phyloP scores from a whole-genome alignment of 1,140 invertebrate species.

The Platyscapa corneri region DNA sequence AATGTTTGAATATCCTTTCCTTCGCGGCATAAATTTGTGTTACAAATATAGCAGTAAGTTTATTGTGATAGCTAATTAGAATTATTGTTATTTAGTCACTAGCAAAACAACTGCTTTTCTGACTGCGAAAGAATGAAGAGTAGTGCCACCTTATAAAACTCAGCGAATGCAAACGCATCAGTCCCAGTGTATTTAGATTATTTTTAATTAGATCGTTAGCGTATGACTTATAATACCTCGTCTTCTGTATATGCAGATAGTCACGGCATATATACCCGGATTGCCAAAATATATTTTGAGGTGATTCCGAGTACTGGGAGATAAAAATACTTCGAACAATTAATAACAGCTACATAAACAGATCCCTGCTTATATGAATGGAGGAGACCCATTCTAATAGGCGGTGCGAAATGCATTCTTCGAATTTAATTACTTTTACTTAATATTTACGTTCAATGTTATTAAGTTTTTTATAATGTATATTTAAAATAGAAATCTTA shows the following conservation, averaged over 20 bases:
- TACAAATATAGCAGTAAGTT: no score
- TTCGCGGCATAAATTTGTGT: no score
- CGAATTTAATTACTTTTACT: background rate
- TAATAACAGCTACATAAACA: slow-evolving; percentile 30
- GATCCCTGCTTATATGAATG: background rate
- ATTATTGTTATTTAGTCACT: no score
- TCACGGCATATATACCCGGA: no score
- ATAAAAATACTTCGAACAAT: slow-evolving; percentile 25
- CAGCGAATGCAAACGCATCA: no score
- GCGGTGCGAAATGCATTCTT: background rate
- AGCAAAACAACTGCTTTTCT: no score
- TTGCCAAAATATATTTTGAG: background rate
- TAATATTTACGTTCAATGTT: background rate
- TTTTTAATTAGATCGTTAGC: background rate
- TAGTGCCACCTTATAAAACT: background rate
- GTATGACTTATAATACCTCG: background rate
- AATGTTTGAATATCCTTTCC: no score
- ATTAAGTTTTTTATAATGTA: background rate
- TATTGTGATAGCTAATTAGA: no score
- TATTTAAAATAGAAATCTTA: background rate
- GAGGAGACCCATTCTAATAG: background rate
- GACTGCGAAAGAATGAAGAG: background rate
- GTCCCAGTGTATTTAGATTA: background rate
- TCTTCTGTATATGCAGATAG: background rate
- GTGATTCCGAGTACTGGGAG: background rate